A percentile compares a stretch with the other conserved stretches of the same genome.
These are phyloP conservation scores for Heterotis niloticus DNA, from an alignment of 2,113 vertebrate species.

Conservation along the genomic window DNA sequence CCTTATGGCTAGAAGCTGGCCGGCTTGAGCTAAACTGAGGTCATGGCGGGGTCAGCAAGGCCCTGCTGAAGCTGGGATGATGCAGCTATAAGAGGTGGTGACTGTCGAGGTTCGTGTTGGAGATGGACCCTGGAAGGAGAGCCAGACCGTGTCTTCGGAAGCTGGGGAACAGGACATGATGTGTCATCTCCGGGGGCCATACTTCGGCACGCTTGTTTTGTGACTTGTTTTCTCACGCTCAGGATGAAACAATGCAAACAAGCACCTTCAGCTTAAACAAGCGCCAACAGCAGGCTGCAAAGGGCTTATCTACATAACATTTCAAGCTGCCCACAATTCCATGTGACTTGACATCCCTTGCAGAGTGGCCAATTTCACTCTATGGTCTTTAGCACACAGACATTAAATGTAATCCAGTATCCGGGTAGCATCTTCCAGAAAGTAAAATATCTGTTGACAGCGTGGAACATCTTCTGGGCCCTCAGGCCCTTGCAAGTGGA, in stretches of 20 bases:
- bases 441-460: not conserved
- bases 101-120: no score
- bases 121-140: no score
- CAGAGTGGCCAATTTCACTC: not conserved
- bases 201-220: not conserved
- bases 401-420: slow-evolving; percentile 28
- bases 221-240: not conserved
- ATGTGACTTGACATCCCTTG: not conserved
- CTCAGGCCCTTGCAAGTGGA: not conserved
- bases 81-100: no score
- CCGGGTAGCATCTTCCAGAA: slow-evolving; percentile 13
- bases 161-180: not conserved
- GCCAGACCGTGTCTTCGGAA: not conserved
- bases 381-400: not conserved
- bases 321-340: not conserved
- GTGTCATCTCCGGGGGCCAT: not conserved
- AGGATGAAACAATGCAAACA: not conserved
- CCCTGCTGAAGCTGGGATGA: no score
- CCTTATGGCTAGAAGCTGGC: no score
- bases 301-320: not conserved
- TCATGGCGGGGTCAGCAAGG: no score
- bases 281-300: no score
- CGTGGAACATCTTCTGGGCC: not conserved
- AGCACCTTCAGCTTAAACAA: not conserved
- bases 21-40: no score